Evolutionary conservation across 2,113 vertebrate genomes (phyloP).

Genomic region (Dryoscopus gambensis): DNA sequence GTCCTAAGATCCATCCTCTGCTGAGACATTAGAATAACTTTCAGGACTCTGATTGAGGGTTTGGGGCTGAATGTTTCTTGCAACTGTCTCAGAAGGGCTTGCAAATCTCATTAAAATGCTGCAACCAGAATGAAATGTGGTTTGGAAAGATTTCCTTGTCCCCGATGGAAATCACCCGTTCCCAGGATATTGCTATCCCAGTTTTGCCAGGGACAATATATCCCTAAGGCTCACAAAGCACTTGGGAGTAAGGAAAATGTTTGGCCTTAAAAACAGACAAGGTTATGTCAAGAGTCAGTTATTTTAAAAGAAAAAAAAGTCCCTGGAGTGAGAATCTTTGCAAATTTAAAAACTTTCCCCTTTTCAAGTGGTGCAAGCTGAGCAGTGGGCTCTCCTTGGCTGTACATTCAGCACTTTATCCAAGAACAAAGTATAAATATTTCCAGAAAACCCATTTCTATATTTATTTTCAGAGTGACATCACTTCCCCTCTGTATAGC

Average conservation of each 20-base stretch:
- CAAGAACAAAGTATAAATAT: slow-evolving; percentile 41
- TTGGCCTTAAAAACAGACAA: slow-evolving; percentile 50
- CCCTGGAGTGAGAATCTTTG: background rate
- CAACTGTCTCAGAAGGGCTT: background rate
- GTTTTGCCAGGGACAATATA: slow-evolving; percentile 54
- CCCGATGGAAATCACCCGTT: slow-evolving; percentile 46
- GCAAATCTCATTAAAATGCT: slow-evolving; percentile 43
- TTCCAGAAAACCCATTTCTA: slow-evolving; percentile 55
- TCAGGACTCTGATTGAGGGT: background rate
- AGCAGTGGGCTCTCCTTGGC: slow-evolving; percentile 20
- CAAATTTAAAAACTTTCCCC: background rate
- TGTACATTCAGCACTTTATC: slow-evolving; percentile 34
- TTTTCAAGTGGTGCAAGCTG: slow-evolving; percentile 18
- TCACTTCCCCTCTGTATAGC: slow-evolving; percentile 24
- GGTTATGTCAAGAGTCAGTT: slow-evolving; percentile 49
- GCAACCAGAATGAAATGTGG: slow-evolving; percentile 54
- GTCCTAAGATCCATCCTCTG: background rate
- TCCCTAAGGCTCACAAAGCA: slow-evolving; percentile 37
- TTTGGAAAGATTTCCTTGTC: slow-evolving; percentile 48
- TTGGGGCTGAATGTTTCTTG: background rate
- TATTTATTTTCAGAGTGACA: slow-evolving; percentile 59
- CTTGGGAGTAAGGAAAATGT: slow-evolving; percentile 41
- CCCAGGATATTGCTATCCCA: slow-evolving; percentile 42
- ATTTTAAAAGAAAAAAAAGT: slow-evolving; percentile 4
- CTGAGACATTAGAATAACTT: background rate